These are phyloP conservation scores for Pogonomyrmex californicus DNA, from an alignment of 1,140 invertebrate genomes.

Conservation along the genomic window DNA sequence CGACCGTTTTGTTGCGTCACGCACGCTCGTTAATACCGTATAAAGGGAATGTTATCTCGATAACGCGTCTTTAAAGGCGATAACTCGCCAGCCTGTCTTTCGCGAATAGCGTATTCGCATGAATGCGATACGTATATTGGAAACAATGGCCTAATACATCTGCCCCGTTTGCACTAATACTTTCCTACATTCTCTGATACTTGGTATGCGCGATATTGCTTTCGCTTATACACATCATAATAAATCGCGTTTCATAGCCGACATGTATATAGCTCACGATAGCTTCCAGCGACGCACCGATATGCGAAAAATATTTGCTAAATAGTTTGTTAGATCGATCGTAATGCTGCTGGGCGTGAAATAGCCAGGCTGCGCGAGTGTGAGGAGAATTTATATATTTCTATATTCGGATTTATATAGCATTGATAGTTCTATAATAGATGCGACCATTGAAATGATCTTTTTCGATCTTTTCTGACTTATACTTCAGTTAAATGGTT, in stretches of 20 bases:
- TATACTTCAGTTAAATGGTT: background rate
- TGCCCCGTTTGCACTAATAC: constrained; percentile 53
- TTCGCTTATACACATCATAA: constrained; percentile 14
- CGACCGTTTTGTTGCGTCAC: constrained; percentile 44
- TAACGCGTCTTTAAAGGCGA: constrained; percentile 64
- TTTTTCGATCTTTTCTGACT: background rate
- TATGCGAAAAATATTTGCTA: constrained; percentile 65
- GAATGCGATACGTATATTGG: constrained; percentile 51
- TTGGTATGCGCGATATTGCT: constrained; percentile 58
- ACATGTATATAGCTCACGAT: constrained; percentile 30
- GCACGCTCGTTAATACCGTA: constrained; percentile 23
- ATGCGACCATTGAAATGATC: background rate
- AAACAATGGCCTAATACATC: constrained; percentile 74
- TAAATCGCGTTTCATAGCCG: constrained; percentile 66
- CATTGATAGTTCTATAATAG: constrained; percentile 25
- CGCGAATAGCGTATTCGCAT: constrained; percentile 19
- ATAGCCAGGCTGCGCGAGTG: background rate
- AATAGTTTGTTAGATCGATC: constrained; percentile 60
- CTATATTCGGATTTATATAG: constrained; percentile 8
- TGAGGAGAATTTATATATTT: constrained; percentile 25
- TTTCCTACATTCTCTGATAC: constrained; percentile 66
- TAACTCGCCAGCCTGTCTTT: constrained; percentile 56
- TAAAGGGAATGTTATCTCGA: constrained; percentile 56
- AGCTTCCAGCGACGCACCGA: constrained; percentile 41
- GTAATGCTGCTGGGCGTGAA: constrained; percentile 30